Percentiles rank a stretch among this genome's conserved stretches.
Conservation (phyloP, 2,888 invertebrate species). For the Deilephila elpenor region DNA sequence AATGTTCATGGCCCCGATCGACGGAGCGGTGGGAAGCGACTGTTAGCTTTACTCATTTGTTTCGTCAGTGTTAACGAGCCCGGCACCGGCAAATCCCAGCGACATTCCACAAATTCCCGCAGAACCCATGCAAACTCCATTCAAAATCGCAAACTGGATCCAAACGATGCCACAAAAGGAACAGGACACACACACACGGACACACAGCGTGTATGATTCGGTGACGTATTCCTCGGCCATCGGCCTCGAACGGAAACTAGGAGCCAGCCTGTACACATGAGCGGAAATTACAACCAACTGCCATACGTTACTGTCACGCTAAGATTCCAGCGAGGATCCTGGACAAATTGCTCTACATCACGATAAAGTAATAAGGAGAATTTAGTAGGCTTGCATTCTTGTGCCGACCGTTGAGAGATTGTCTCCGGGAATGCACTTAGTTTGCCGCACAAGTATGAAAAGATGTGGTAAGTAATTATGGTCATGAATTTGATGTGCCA, state of each 20-base stretch:
- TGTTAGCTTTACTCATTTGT: background rate
- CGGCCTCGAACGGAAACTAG: constrained; percentile 3
- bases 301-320: background rate
- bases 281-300: background rate
- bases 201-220: background rate
- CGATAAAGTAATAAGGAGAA: background rate
- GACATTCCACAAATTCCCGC: constrained; percentile 6
- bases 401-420: too few species aligned
- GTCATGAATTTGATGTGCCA: too few species aligned
- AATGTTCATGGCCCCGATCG: background rate
- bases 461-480: too few species aligned
- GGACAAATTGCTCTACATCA: background rate
- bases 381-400: too few species aligned
- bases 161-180: constrained; percentile 7
- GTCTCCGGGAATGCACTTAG: too few species aligned
- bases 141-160: constrained; percentile 3
- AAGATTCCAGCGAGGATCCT: background rate
- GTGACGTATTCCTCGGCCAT: background rate
- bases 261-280: constrained; percentile 1
- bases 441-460: too few species aligned
- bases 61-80: constrained; percentile 18
- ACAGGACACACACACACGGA: background rate
- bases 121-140: background rate
- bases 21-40: background rate
- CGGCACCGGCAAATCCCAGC: background rate